Percentiles rank a stretch among this genome's conserved stretches.
Conservation (phyloP, 2,797 vertebrate genomes). For the Novumbra hubbsi region DNA sequence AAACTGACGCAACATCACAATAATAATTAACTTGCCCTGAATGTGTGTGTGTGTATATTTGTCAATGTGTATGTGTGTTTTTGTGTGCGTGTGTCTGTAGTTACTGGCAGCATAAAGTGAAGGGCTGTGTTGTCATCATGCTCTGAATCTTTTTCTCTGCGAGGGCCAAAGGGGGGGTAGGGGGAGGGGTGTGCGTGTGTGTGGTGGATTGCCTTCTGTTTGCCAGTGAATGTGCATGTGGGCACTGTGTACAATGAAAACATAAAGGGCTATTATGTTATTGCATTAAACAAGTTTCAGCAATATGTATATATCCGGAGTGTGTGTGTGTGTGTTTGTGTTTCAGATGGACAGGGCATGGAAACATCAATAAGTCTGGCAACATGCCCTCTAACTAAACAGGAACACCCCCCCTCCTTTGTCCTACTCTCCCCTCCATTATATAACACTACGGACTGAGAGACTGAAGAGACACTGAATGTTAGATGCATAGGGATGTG, state of each 20-base stretch:
- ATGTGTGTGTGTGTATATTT: neutral
- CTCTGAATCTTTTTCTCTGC: neutral
- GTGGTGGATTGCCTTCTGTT: neutral
- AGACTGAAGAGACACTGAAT: constrained; percentile 10
- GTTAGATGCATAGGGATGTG: neutral
- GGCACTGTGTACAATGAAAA: constrained; percentile 56
- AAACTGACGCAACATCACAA: constrained; percentile 21
- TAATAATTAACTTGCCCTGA: constrained; percentile 33
- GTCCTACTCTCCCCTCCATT: constrained; percentile 8
- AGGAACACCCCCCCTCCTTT: constrained; percentile 23
- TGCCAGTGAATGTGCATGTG: constrained; percentile 25
- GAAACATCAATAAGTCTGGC: constrained; percentile 47
- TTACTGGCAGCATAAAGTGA: constrained; percentile 26
- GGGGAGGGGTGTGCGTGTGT: neutral
- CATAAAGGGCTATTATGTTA: constrained; percentile 41
- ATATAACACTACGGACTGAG: constrained; percentile 3
- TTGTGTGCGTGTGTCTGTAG: constrained; percentile 7
- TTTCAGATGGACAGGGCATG: constrained; percentile 16
- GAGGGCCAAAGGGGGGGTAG: constrained; percentile 3
- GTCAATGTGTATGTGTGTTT: constrained; percentile 13
- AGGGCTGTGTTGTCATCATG: constrained; percentile 17
- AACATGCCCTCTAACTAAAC: constrained; percentile 41
- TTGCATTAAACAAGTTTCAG: constrained; percentile 50
- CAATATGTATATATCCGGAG: constrained; percentile 3
- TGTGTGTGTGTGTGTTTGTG: constrained; percentile 11